Evolutionary conservation across 1,140 invertebrate genomes (phyloP).

Genomic region (Zaprionus tsacasi): DNA sequence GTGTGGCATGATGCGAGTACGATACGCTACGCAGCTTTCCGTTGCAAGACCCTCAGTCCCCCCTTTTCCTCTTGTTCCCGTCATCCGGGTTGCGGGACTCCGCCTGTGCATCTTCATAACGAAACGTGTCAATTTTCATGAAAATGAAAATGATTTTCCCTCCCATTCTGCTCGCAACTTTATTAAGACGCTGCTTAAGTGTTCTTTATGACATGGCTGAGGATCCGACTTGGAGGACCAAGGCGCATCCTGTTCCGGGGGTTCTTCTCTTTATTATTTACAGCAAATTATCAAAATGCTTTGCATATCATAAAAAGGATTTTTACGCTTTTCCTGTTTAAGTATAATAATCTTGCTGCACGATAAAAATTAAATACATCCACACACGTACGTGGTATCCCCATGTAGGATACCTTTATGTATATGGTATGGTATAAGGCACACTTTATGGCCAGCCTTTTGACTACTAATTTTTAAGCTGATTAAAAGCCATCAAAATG

Average conservation of each 20-base stretch:
- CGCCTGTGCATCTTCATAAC: constrained; percentile 37
- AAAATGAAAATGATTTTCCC: constrained; percentile 35
- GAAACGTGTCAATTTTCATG: constrained; percentile 57
- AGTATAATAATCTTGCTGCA: constrained; percentile 37
- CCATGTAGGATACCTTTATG: neutral
- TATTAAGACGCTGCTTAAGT: constrained; percentile 36
- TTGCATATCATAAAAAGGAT: constrained; percentile 55
- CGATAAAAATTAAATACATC: constrained; percentile 40
- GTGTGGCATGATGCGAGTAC: constrained; percentile 43
- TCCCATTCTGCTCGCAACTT: neutral
- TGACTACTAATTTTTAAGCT: constrained; percentile 56
- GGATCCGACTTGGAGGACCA: constrained; percentile 1
- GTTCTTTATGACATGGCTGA: constrained; percentile 35
- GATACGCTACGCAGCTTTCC: constrained; percentile 35
- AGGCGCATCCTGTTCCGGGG: constrained; percentile 32
- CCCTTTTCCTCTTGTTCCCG: neutral
- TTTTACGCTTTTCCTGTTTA: constrained; percentile 44
- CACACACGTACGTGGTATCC: neutral
- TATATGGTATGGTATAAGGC: neutral
- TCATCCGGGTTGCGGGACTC: constrained; percentile 1
- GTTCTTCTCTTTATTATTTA: constrained; percentile 41
- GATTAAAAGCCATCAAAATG: constrained; percentile 55
- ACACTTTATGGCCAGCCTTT: constrained; percentile 18
- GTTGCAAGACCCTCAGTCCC: neutral
- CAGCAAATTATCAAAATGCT: constrained; percentile 50